Conservation (phyloP, 2,888 invertebrate genomes). For the Allophyes oxyacanthae region DNA sequence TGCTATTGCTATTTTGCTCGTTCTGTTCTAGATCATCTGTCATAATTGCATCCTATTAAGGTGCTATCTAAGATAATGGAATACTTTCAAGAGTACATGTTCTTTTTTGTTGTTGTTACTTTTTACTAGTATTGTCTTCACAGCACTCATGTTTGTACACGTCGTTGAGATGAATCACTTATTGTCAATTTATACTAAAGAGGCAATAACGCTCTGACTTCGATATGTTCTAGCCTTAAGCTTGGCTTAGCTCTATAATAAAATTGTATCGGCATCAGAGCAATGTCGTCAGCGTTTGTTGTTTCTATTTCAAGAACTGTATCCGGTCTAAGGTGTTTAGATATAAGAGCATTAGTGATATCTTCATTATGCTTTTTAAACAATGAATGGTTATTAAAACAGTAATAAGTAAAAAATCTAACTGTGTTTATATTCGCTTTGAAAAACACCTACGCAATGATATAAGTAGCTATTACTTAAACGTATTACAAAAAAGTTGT, state of each 20-base stretch:
- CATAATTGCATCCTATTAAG: constrained; percentile 31
- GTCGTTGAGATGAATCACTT: neutral
- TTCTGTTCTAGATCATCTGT: constrained; percentile 25
- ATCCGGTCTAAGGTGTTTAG: too few species aligned
- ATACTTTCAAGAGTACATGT: constrained; percentile 13
- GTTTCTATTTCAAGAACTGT: too few species aligned
- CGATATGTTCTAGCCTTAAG: too few species aligned
- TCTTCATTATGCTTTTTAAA: too few species aligned
- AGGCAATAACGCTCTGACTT: too few species aligned
- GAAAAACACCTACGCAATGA: constrained; percentile 1
- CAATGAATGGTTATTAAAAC: too few species aligned
- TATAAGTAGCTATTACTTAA: neutral
- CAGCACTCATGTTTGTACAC: neutral
- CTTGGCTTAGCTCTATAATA: too few species aligned
- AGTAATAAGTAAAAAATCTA: too few species aligned
- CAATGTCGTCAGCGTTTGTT: too few species aligned
- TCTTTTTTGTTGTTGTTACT: constrained; percentile 11
- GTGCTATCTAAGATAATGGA: constrained; percentile 33
- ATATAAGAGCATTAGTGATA: too few species aligned
- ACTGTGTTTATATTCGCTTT: neutral
- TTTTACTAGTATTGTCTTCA: constrained; percentile 6
- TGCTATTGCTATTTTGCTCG: constrained; percentile 33
- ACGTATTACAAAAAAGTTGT: constrained; percentile 56
- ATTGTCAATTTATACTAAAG: neutral
- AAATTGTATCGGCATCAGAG: too few species aligned